Evolutionary conservation across 1,140 invertebrate species (phyloP), one percentile per base, ranked within the genome.

Genomic region (Pseudomyrmex sp.): DNA sequence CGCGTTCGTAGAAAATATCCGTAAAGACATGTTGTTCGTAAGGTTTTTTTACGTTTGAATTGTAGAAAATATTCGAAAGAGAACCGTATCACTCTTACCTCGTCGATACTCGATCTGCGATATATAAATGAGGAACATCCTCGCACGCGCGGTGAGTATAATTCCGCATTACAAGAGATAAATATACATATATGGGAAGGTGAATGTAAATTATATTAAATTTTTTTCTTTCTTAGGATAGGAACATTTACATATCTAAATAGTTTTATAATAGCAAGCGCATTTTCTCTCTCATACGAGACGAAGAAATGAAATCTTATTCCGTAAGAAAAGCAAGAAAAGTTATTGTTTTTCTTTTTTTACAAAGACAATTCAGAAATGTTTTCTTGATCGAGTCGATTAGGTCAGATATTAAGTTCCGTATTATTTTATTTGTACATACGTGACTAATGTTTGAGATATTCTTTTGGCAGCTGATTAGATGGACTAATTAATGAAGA

Each of bases 41-140:
- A 35, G 7, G 5, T 0, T 35, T 35, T 35, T 35, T 1, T 35
- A 35, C 35, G 0, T 50, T 52, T 8, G 2, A 74, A 7, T 48
- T 2, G 12, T 15, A 10, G n/a, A 66, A 52, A 66, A 23, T 66
- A 48, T 63, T 75, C 15, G 5, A 8, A 75, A 75, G n/a, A 74
- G 44, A 23, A 65, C 13, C 44, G 3, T 35, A 35, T 54, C 23
- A 52, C 23, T 12, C 26, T 10, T 46, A 20, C 54, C 50, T n/a
- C 9, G 13, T 10, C 12, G 20, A 48, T 3, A 8, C 2, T 20
- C 18, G 10, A 15, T 7, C 63, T 10, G 15, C 26, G 4, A 48
- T 46, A 5, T 46, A 5, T 35, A 66, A 66, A 66, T 46, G n/a
- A 48, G 5, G 35, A 4, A 46, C 9, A 61, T 35, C n/a, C 15